Base-by-base conservation (phyloP, 1,140 invertebrate species). In the Drosophila littoralis region DNA sequence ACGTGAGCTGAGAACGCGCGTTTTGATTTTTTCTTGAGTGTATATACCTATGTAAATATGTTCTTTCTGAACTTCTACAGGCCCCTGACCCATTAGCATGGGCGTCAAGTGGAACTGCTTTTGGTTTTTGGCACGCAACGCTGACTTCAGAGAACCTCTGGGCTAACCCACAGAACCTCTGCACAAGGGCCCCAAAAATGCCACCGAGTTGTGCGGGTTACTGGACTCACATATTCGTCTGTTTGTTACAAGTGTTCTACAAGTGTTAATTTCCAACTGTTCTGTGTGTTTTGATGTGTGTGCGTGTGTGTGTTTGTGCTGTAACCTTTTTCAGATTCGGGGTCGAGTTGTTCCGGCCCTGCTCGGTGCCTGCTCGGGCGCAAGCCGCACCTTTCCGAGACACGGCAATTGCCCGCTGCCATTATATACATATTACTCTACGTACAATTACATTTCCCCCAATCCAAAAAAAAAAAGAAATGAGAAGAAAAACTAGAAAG, bases 251-350 rank as follows among this genome's bases (percentile, higher is more conserved):
- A 48, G 28, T 13, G 55, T 42, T 45, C 42, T 57, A 60, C 64
- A 67, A 73, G 70, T 73, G 64, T 73, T 67, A 67, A 73, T 59
- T 71, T 70, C 7, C 40, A 52, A 6, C n/a, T 32, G 38, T 28
- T 28, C 22, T 54, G 5, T 55, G 35, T 59, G 7, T 51, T 7
- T 32, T 12, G 51, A 1, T 51, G 7, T 40, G 17, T 42, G 28
- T 64, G 42, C 42, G 17, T 57, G 6, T 40, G 50, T 67, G 35
- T 13, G 9, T 15, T 8, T 72, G 46, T 72, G 54, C 55, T 54
- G 55, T 73, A 67, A 73, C 70, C 55, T 73, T 60, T 73, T 67
- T 13, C 17, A 43, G 61, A 43, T 73, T 67, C 48, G 70, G 63
- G 54, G 70, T 59, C 63, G 63, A 54, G 58, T 40, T 58, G 54